Evolutionary conservation across 2,797 vertebrate genomes (phyloP), one percentile per base, ranked within the genome.

Genomic region (Lacerta bilineata): DNA sequence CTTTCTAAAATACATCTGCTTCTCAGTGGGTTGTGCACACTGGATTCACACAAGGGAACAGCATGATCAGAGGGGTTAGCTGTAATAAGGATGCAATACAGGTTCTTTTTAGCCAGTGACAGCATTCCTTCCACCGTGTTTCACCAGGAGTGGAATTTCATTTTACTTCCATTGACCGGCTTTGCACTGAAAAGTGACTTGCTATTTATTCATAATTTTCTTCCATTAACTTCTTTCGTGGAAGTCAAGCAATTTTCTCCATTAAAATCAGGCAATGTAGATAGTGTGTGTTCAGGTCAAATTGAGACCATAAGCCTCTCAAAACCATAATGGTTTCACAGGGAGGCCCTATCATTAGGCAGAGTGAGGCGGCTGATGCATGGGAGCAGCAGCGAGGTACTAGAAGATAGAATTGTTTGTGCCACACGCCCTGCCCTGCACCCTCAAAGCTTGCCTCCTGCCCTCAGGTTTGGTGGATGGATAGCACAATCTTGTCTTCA

Each of bases 1-100:
- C 59, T 87, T 77, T 20, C 82, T 83, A 82, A 93, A 91, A 91
- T 5, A 86, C 3, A 61, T 71, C 7, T 64, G 33, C 27, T 13
- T 87, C 69, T 23, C 39, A n/a, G 78, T 8, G 33, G 33, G 29
- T 10, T 81, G 9, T 41, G 78, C 50, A 41, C 27, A n/a, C n/a
- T 61, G 27, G 55, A 81, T 74, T 80, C 78, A 81, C 39, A 81
- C 25, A 74, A 25, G 55, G 4, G 36, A 17, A 13, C 2, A 61
- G 69, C 36, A 81, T 68, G 71, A n/a, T 74, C 78, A 80, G 15
- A 23, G 17, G 33, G 15, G 5, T 43, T 20, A 61, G 23, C 15
- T 20, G 76, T 11, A 74, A 89, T 74, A 71, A 36, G 17, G 68
- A 85, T 25, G 11, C 68, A 59, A 61, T 15, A 20, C 27, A 8